Base-by-base conservation (phyloP, 2,797 vertebrate genomes). In the Amniataba percoides region DNA sequence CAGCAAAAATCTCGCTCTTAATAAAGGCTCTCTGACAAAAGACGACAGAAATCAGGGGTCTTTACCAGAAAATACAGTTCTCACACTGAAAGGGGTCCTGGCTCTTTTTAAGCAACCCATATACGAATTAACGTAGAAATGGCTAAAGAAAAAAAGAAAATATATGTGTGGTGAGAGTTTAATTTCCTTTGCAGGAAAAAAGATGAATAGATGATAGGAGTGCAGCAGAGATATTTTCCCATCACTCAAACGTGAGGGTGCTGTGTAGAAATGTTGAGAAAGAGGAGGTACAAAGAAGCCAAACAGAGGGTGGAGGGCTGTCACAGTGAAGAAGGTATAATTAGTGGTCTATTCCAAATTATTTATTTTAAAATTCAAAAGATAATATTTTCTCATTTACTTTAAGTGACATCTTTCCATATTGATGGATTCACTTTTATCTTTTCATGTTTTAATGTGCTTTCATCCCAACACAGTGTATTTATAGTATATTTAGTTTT, bases 141-240 rank as follows among this genome's bases (percentile, higher is more conserved):
- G 2, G 34, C 5, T 3, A 13, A 36, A 52, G n/a, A 49, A 34
- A 15, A 18, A 49, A 31, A 14, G 1, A 51, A n/a, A n/a, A n/a
- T n/a, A n/a, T n/a, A n/a, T 19, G n/a, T 45, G 45, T 8, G 7
- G 0, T 25, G 19, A 40, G 27, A 61, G n/a, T 77, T 70, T 62
- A 58, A 80, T 82, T 77, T 80, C 51, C 65, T 79, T 59, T 73
- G 48, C 51, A 1, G 0, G 48, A 58, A 43, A 48, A 2, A 59
- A n/a, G 60, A 80, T 65, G 12, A 52, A 71, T 25, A 52, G 55
- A 66, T 51, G 61, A 77, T 49, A 64, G 45, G 27, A 62, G 36
- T 36, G 23, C 13, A 48, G 40, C 3, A 13, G 40, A 14, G 15
- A 62, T 70, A 36, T 70, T 61, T 77, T 16, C 39, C 23, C 7